Evolutionary conservation across 64 coral and sea anemone genomes (phyloP).

Genomic region (Actinia tenebrosa): DNA sequence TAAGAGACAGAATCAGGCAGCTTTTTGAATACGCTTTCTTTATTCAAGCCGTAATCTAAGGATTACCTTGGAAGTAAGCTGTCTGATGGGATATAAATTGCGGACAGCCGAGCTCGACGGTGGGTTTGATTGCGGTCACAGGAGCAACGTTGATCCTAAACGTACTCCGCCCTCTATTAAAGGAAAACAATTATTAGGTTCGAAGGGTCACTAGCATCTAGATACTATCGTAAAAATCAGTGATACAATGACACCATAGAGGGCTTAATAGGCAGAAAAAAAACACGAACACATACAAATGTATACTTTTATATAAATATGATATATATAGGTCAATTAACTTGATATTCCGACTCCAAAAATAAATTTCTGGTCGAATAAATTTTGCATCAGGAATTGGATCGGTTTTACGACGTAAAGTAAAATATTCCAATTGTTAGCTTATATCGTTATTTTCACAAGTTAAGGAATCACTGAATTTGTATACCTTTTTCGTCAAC

Average conservation of each 20-base stretch:
- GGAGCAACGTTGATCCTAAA: not conserved
- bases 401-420: too few species aligned
- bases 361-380: not conserved
- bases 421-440: too few species aligned
- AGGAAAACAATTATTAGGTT: not conserved
- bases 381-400: not conserved
- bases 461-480: too few species aligned
- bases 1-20: not conserved
- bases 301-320: too few species aligned
- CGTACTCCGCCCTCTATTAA: conserved; percentile 11
- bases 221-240: not conserved
- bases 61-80: conserved; percentile 1
- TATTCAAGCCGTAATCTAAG: not conserved
- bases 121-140: not conserved
- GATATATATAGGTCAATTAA: not conserved
- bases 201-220: not conserved
- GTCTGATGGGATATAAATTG: conserved; percentile 4
- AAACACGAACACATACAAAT: not conserved
- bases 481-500: too few species aligned
- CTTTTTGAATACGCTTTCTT: not conserved
- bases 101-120: not conserved
- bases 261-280: not conserved
- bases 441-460: too few species aligned
- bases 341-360: not conserved
- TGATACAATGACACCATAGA: not conserved